These are phyloP conservation scores for Pachliopta kotzebuea DNA, from an alignment of 2,888 invertebrate species.

Conservation along the genomic window DNA sequence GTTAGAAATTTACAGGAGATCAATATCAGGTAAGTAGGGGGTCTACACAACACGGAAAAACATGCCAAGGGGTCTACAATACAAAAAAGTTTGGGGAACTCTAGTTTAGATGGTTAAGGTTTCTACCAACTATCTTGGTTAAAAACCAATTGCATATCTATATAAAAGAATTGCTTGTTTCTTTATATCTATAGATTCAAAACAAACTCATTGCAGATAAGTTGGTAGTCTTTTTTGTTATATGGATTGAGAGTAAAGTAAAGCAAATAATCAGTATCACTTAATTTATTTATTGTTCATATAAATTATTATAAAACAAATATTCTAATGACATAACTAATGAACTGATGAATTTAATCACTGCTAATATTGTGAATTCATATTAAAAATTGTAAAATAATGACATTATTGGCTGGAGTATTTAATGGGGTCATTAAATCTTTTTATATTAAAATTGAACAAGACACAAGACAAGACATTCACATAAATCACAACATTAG, in stretches of 20 bases:
- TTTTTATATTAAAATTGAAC: background rate
- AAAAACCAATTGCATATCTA: no score
- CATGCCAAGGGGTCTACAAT: no score
- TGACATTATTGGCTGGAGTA: background rate
- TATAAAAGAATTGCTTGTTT: no score
- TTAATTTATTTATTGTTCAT: slow-evolving; percentile 64
- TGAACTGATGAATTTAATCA: slow-evolving; percentile 41
- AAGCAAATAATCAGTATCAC: slow-evolving; percentile 35
- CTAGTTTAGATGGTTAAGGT: no score
- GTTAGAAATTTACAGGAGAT: no score
- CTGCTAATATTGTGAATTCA: slow-evolving; percentile 46
- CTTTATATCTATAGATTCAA: no score
- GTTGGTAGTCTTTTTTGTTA: no score
- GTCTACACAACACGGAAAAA: no score
- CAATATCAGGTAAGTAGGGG: no score
- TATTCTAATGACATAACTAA: slow-evolving; percentile 53
- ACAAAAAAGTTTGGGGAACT: no score
- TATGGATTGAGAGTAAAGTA: background rate
- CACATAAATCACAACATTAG: slow-evolving; percentile 46
- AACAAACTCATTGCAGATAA: no score
- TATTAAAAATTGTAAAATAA: background rate
- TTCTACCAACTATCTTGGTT: no score
- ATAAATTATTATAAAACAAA: slow-evolving; percentile 63
- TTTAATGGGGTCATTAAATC: background rate
- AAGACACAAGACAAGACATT: slow-evolving; percentile 6